Conservation (phyloP, 2,797 vertebrate species). For the Mus caroli region DNA sequence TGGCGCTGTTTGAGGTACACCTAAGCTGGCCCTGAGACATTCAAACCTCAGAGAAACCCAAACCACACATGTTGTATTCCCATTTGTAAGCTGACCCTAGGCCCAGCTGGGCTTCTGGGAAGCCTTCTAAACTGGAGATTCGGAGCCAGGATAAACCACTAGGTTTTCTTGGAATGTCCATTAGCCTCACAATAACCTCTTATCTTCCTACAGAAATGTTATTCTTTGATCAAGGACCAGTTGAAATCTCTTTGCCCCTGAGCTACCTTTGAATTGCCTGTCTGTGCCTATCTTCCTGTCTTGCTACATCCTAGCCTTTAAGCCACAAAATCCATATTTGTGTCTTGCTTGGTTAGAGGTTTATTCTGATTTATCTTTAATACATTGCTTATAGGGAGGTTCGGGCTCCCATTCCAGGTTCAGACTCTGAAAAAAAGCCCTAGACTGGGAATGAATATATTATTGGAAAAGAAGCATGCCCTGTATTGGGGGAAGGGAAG, state of each 20-base stretch:
- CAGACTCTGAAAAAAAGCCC: background rate
- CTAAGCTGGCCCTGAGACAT: conserved; percentile 72
- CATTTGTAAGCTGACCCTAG: conserved; percentile 61
- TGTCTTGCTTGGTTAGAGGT: background rate
- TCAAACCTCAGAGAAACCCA: conserved; percentile 77
- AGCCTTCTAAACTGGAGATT: conserved; percentile 59
- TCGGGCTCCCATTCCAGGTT: background rate
- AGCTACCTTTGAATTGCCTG: background rate
- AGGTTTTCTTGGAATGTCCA: conserved; percentile 67
- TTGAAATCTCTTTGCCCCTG: background rate
- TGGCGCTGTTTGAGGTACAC: conserved; percentile 74
- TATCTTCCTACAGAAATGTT: conserved; percentile 63
- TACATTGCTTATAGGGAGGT: background rate
- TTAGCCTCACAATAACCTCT: background rate
- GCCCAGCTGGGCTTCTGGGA: conserved; percentile 64
- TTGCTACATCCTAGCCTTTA: background rate
- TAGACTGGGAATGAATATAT: background rate
- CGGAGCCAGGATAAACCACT: conserved; percentile 69
- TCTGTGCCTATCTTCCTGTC: background rate
- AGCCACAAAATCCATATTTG: conserved; percentile 11
- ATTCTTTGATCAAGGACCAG: background rate
- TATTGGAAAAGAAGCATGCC: background rate
- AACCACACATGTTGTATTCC: conserved; percentile 49
- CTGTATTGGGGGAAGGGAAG: background rate
- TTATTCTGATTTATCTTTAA: conserved; percentile 27